Percentiles rank a stretch among this genome's conserved stretches.
Evolutionary conservation across 1,140 invertebrate species (phyloP).

Genomic region (Drosophila truncata): DNA sequence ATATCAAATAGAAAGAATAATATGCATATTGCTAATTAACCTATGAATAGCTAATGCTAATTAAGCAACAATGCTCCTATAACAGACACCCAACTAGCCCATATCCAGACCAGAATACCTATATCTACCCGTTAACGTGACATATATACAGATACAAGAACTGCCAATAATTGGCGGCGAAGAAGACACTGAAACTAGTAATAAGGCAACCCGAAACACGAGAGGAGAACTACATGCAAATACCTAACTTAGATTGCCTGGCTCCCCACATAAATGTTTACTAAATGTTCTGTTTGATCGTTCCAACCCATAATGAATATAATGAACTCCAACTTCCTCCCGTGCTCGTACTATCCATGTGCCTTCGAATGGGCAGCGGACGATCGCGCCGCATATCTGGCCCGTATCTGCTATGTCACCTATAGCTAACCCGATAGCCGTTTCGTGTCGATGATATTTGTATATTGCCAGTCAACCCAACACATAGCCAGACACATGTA

Average conservation of each 20-base stretch:
- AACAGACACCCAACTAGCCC: constrained; percentile 54
- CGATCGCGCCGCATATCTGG: constrained; percentile 13
- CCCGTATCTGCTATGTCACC: constrained; percentile 56
- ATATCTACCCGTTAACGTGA: constrained; percentile 32
- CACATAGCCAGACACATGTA: constrained; percentile 47
- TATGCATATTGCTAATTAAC: constrained; percentile 76
- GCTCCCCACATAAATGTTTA: constrained; percentile 54
- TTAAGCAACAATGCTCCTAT: constrained; percentile 69
- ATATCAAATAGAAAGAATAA: constrained; percentile 66
- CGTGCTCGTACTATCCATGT: constrained; percentile 44
- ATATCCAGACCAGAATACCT: constrained; percentile 33
- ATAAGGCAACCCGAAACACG: constrained; percentile 20
- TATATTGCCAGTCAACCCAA: constrained; percentile 15
- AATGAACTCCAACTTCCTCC: constrained; percentile 37
- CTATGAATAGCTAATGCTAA: constrained; percentile 76
- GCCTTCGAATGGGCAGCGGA: constrained; percentile 49
- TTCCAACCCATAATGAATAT: constrained; percentile 42
- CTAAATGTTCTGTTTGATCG: constrained; percentile 68
- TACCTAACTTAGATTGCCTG: constrained; percentile 53
- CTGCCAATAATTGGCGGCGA: constrained; percentile 43
- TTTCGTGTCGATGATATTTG: constrained; percentile 35
- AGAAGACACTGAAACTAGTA: constrained; percentile 31
- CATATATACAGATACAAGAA: neutral
- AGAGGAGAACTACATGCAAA: constrained; percentile 36
- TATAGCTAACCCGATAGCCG: constrained; percentile 61